Base-by-base conservation (phyloP, 2,888 invertebrate species). In the Blera fallax region DNA sequence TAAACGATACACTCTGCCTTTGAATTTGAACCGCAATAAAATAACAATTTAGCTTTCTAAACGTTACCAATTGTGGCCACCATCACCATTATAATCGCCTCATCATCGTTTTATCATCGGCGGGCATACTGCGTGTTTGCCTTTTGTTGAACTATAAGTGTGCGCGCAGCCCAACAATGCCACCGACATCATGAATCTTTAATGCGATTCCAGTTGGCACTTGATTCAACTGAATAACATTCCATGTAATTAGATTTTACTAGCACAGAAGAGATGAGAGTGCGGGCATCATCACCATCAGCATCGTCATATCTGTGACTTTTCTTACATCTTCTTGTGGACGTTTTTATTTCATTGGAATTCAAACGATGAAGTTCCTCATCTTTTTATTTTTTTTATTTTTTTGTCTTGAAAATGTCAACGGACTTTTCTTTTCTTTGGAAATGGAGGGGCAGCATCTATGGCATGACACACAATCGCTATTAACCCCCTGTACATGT, bases 231-330 rank as follows among this genome's bases (percentile, higher is more conserved):
- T 78, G 77, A 78, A 69, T 78, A 60, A 27, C 48, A 67, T 77
- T 77, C 50, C 67, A 40, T 58, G 43, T 79, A 72, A 79, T 79
- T 82, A 77, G 77, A 82, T 82, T 82, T 77, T 72, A 69, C 52
- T 43, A 40, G 32, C 37, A 24, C 32, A 24, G 11, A 27, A 60
- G 32, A 62, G 70, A 64, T 40, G 79, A 65, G 58, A 67, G 60
- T 62, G 60, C 80, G 62, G 74, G 74, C 48, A 74, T 74, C 62
- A 43, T 60, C 72, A 18, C n/a, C 21, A 43, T n/a, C 37, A 34
- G 18, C 45, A 56, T 67, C 48, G 32, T 29, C 50, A 24, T 58
- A 6, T 34, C n/a, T 27, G 54, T 60, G 67, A 80, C 40, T 60
- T 27, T 34, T 48, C 34, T 16, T 24, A n/a, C 43, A 52, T 73